Evolutionary conservation across 2,113 vertebrate species (phyloP), one percentile per base, ranked within the genome.

Genomic region (Etia nguti): DNA sequence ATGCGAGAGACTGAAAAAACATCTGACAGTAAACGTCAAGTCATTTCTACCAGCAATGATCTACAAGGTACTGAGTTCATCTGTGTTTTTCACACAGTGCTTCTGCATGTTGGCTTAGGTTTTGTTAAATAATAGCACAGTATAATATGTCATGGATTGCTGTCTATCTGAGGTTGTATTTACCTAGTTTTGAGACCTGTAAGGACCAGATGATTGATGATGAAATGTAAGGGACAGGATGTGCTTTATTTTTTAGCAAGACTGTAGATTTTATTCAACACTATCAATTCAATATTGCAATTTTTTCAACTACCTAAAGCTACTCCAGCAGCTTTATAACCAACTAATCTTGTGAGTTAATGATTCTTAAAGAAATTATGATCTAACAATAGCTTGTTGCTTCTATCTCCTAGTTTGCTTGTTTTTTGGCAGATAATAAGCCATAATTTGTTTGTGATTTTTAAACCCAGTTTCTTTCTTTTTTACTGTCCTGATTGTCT

Each of bases 381-480:
- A 77, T 82, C 85, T 79, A 81, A 57, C 50, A 55, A 46, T 36
- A 48, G 41, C 52, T 70, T 2, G 22, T 77, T 81, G 13, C 52
- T 50, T 36, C 65, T 59, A 80, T 52, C n/a, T 59, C 43, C 5
- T 4, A 29, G 36, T 75, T 36, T n/a, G n/a, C n/a, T n/a, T n/a
- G n/a, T n/a, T 41, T 46, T 57, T 11, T 83, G 26, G 12, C 38
- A 79, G 52, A 60, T 0, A 82, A 75, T 54, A 22, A 31, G 38
- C 29, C 26, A 80, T 70, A 41, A 85, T 87, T 65, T 43, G 55
- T 50, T 68, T 89, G 46, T 57, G 50, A 60, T 73, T 9, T 88
- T 86, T 73, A 82, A 81, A 88, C 10, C 18, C 46, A 50, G 77
- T 89, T 88, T 75, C 20, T 13, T 59, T 48, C 56, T 9, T 13